These are phyloP conservation scores for Uropsilus gracilis DNA, from an alignment of 2,113 vertebrate species.

Conservation along the genomic window DNA sequence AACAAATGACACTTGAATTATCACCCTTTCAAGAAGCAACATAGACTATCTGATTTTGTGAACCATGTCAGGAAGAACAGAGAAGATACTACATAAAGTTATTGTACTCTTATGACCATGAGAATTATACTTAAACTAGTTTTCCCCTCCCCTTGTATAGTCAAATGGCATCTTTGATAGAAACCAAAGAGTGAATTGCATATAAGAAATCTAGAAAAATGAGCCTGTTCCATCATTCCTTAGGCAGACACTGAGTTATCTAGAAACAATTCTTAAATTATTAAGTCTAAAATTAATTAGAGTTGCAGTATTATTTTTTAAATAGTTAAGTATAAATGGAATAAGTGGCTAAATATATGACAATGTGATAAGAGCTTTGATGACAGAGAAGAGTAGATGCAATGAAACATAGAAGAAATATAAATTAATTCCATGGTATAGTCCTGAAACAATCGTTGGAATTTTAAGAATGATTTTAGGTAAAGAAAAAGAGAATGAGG, in stretches of 20 bases:
- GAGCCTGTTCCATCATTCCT: background rate
- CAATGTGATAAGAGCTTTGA: background rate
- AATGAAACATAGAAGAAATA: background rate
- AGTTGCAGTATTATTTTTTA: background rate
- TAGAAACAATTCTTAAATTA: background rate
- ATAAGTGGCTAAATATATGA: background rate
- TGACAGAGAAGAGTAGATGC: background rate
- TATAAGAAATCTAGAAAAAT: conserved; percentile 8
- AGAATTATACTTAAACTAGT: background rate
- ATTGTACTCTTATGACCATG: background rate
- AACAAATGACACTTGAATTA: background rate
- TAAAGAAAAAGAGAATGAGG: background rate
- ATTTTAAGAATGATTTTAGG: background rate
- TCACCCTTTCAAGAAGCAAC: background rate
- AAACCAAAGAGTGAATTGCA: background rate
- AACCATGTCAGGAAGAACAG: background rate
- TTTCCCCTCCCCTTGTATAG: background rate
- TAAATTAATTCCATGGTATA: background rate
- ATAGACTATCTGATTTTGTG: background rate
- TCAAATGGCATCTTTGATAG: background rate
- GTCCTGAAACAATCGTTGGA: background rate
- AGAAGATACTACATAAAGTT: background rate
- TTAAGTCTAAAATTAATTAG: background rate
- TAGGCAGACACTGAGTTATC: background rate
- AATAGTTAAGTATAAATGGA: background rate